Base-by-base conservation (phyloP, 1,140 invertebrate genomes). In the Drosophila insularis region DNA sequence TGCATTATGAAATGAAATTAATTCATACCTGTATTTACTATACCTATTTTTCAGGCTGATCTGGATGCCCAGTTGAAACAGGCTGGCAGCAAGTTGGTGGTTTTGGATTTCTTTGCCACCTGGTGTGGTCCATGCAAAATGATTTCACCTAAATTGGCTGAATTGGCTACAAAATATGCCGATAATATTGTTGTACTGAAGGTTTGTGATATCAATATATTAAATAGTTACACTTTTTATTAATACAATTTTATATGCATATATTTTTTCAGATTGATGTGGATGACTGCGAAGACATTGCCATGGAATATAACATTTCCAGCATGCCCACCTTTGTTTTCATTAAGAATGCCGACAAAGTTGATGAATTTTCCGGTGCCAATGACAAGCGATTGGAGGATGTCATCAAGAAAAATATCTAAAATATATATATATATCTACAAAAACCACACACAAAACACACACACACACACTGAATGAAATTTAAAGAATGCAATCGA, bases 291-390 rank as follows among this genome's bases (percentile, higher is more conserved):
- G 97, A 97, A 90, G 97, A 97, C 17, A 92, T 98, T 60, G 96
- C 96, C 8, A 93, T 93, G 59, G 93, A 96, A 63, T 98, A 97
- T 92, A 94, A 95, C 74, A 95, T 99, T 77, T 94, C 94, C 71
- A 97, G 96, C 58, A 98, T 98, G 97, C 98, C 98, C 50, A 98
- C 98, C 1, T 99, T 99, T 92, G 92, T 98, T 21, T 98, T 98
- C 92, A 93, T 98, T 72, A 98, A 98, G 92, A 95, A 95, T 79
- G 93, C 93, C 37, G 85, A 94, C 89, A 94, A 95, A 91, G 93
- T 97, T 31, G 94, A 95, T 6, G 93, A 94, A 63, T 96, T 98
- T 90, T 94, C 95, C 68, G 97, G 97, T 17, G 97, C 97, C 37
- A 97, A 96, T 90, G 93, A 94, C 43, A 93, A 94, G 4, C 97